Base-by-base conservation (phyloP, 2,797 vertebrate species). In the Eleutherodactylus coqui region DNA sequence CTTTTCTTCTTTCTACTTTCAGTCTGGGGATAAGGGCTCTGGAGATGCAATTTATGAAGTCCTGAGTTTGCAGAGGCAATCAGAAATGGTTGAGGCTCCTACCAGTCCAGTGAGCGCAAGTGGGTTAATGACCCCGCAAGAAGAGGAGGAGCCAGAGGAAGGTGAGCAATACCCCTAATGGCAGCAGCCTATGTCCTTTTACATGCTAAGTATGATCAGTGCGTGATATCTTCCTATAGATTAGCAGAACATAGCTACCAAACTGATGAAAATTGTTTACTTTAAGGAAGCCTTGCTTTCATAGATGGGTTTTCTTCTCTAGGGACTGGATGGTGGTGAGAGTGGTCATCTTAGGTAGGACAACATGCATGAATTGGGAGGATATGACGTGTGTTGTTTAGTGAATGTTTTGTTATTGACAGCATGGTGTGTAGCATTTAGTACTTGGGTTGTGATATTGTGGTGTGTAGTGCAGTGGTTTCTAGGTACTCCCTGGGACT, bases 1-100 rank as follows among this genome's bases (percentile, higher is more conserved):
- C 21, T 73, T 73, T 73, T 21, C 11, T 73, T 85, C 89, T 3
- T 89, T 16, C 24, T 92, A 29, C 88, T n/a, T 92, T 77, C 90
- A 99, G 96, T 94, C 93, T 87, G 93, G 95, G 83, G 95, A 95
- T 60, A 96, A 94, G 92, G 90, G 32, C 47, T 76, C 91, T 87
- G 96, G 95, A 67, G 98, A 99, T 81, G 93, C 95, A 7, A 96
- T 99, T 89, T 98, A 96, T 89, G 98, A 99, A 91, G 97, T 99
- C 90, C 94, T 97, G 90, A 98, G 96, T 90, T 95, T 99, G 58
- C 96, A 97, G 90, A 95, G 96, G 89, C 95, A 97, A 86, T 96
- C 96, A 19, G 96, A 98, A 89, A 95, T 92, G 91, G 94, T 92
- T 45, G 93, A 95, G 79, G 92, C 92, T 38, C 84, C 92, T 24